These are phyloP conservation scores for Ptycholaimellus sp. DNA, from an alignment of 2,888 invertebrate genomes.

Conservation along the genomic window DNA sequence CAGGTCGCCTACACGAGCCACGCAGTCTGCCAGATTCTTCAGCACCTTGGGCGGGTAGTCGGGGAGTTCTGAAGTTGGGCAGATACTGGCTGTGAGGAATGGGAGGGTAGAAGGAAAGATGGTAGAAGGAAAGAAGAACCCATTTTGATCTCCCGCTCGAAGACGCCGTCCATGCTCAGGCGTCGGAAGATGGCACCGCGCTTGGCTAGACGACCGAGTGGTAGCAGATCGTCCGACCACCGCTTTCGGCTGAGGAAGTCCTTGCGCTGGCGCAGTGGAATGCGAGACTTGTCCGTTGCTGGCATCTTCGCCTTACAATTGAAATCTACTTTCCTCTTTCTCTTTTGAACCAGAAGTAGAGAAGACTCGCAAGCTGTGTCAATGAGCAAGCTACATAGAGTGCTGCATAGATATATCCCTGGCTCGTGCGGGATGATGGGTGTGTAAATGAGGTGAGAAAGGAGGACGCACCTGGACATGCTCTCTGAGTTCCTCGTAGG, in stretches of 20 bases:
- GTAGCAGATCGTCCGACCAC: slow-evolving; percentile 22
- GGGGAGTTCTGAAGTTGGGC: slow-evolving; percentile 10
- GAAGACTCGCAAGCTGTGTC: not conserved
- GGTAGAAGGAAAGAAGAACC: slow-evolving; percentile 17
- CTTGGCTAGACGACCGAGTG: slow-evolving; percentile 29
- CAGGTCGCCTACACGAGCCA: slow-evolving; percentile 18
- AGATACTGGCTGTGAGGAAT: not conserved
- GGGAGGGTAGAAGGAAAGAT: not conserved
- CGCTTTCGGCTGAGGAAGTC: slow-evolving; percentile 16
- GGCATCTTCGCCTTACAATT: not conserved
- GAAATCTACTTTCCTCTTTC: no score
- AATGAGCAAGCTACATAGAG: not conserved
- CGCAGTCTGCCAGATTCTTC: slow-evolving; percentile 26
- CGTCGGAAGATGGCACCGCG: slow-evolving; percentile 29
- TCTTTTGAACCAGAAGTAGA: not conserved
- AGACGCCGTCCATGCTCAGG: slow-evolving; percentile 26
- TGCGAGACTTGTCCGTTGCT: slow-evolving; percentile 13
- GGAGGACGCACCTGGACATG: slow-evolving; percentile 22
- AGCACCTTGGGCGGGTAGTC: slow-evolving; percentile 24
- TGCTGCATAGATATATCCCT: no score
- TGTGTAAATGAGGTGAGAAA: no score
- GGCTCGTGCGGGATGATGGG: no score
- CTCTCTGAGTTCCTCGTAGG: slow-evolving; percentile 22
- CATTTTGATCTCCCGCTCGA: slow-evolving; percentile 28
- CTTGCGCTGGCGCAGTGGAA: slow-evolving; percentile 13